Percentiles rank a stretch among this genome's conserved stretches.
Conservation (phyloP, 2,113 vertebrate genomes). For the Onychostruthus taczanowskii region DNA sequence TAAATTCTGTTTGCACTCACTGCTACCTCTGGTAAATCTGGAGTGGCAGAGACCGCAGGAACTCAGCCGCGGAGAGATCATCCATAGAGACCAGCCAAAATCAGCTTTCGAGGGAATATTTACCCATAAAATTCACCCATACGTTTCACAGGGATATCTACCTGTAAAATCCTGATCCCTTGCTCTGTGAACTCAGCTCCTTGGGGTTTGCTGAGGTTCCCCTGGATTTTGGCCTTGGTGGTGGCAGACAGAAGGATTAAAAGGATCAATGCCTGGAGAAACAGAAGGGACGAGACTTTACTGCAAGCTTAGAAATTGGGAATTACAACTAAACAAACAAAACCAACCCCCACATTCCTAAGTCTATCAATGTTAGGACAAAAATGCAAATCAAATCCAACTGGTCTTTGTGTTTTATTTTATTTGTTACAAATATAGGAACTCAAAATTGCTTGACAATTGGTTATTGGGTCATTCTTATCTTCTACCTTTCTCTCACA, state of each 20-base stretch:
- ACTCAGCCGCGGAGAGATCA: not conserved
- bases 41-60: not conserved
- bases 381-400: not conserved
- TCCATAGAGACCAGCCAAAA: not conserved
- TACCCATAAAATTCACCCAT: not conserved
- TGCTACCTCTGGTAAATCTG: not conserved
- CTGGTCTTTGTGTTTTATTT: accelerated
- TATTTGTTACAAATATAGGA: not conserved
- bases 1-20: not conserved
- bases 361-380: not conserved
- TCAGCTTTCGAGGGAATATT: not conserved
- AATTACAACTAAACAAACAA: not conserved
- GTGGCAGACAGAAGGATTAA: not conserved
- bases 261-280: not conserved
- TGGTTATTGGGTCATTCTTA: not conserved
- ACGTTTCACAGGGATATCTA: not conserved
- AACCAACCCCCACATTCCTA: accelerated
- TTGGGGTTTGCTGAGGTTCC: not conserved
- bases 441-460: not conserved
- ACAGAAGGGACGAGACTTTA: not conserved
- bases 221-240: not conserved
- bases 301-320: not conserved
- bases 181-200: not conserved
- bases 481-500: not conserved
- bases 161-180: not conserved